Conservation (phyloP, 2,888 invertebrate genomes). For the Rhamnusium bicolor region DNA sequence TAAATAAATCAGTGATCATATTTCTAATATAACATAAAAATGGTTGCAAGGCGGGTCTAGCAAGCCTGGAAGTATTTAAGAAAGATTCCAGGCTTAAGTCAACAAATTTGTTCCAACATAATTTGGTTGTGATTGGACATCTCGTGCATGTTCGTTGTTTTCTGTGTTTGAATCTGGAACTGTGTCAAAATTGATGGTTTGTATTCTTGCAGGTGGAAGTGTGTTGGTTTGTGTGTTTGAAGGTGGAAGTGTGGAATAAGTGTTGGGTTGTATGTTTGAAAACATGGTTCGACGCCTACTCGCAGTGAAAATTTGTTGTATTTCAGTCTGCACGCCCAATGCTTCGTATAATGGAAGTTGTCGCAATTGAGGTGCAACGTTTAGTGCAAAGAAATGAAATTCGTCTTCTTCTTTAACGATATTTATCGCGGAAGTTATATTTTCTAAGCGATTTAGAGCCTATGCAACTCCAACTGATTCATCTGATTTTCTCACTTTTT, state of each 20-base stretch:
- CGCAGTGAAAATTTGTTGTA: not conserved
- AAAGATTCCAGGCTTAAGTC: conserved; percentile 7
- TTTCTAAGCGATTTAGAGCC: conserved; percentile 16
- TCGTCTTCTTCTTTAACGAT: not conserved
- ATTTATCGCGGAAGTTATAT: conserved; percentile 18
- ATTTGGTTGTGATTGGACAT: not conserved
- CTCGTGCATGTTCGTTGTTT: not conserved
- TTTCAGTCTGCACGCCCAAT: conserved; percentile 18
- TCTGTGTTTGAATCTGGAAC: conserved; percentile 1
- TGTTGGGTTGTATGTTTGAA: not conserved
- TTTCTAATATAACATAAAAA: not conserved
- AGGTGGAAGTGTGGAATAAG: conserved; percentile 12
- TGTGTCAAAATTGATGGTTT: not conserved
- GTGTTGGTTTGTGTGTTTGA: conserved; percentile 12
- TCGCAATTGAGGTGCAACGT: conserved; percentile 20
- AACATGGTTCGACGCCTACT: no score
- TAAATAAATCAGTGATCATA: not conserved
- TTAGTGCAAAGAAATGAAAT: not conserved
- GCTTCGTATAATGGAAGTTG: conserved; percentile 23
- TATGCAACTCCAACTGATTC: not conserved
- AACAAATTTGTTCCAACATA: conserved; percentile 18
- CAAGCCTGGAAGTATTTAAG: not conserved
- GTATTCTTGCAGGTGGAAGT: not conserved
- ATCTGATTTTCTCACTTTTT: not conserved
- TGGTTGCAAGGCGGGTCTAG: not conserved